Base-by-base conservation (phyloP, 2,797 vertebrate genomes). In the Aulostomus chinensis region DNA sequence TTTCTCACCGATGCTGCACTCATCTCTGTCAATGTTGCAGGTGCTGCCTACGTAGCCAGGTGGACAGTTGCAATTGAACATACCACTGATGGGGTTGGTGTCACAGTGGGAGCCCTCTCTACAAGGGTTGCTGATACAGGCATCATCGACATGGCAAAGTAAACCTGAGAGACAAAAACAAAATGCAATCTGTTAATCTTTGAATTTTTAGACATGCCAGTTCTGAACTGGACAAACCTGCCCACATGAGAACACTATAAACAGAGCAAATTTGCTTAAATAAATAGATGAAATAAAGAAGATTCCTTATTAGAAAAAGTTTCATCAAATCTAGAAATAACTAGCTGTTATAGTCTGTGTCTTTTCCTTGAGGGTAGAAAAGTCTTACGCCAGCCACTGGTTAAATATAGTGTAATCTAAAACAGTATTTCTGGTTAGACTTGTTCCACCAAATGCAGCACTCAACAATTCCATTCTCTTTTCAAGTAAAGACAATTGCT, bases 81-180 rank as follows among this genome's bases (percentile, higher is more conserved):
- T 92, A 68, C 91, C 91, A 16, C 74, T 93, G 56, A 93, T 87
- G 8, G 92, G 92, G 76, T 93, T 93, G 51, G 92, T 93, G 86
- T 93, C 86, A 13, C 92, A 93, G 25, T 90, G 89, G 7, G 92
- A 89, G 3, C 91, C 92, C 32, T 83, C 86, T 42, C 89, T 84
- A 41, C 92, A 93, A 0, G 92, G 92, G 70, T 90, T 92, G 78
- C 90, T 93, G 43, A 91, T 91, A 38, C 92, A 93, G 21, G 91
- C 91, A 1, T 93, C 91, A 11, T 90, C 81, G 43, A 80, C 76
- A 14, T 93, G 91, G 70, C 92, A 93, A 41, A 93, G 87, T 70
- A 93, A 59, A 51, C 92, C 92, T 93, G 76, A 32, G 11, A 7
- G 35, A 64, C 9, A 60, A 5, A 2, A 22, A 2, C 25, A 28